phyloP scores from a whole-genome alignment of 2,113 vertebrate species.

The Colinus virginianus region DNA sequence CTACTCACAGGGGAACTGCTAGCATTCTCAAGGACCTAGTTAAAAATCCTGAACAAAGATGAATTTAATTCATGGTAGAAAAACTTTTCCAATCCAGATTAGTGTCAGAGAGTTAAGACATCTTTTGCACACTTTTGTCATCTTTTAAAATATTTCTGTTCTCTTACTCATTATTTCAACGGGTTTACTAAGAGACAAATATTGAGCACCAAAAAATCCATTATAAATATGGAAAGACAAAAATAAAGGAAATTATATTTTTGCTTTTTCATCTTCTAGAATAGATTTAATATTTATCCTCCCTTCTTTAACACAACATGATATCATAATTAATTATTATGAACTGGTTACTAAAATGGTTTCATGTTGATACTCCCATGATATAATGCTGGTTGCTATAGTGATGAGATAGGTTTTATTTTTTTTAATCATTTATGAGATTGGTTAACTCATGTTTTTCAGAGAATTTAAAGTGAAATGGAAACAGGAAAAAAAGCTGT shows the following conservation, averaged over 20 bases:
- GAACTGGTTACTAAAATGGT: slow-evolving; percentile 82
- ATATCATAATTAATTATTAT: slow-evolving; percentile 84
- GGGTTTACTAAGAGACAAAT: slow-evolving; percentile 19
- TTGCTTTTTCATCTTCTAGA: slow-evolving; percentile 49
- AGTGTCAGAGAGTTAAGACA: neutral
- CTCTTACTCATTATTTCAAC: slow-evolving; percentile 44
- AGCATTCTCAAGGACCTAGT: neutral
- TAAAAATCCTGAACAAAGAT: neutral
- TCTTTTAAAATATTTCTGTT: neutral
- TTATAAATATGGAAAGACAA: slow-evolving; percentile 34
- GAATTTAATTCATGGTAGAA: neutral
- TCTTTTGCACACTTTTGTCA: neutral
- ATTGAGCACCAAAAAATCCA: slow-evolving; percentile 24
- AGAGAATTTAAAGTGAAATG: slow-evolving; percentile 65
- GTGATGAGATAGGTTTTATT: slow-evolving; percentile 78
- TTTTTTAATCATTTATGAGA: slow-evolving; percentile 81
- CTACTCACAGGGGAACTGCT: neutral
- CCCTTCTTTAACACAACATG: slow-evolving; percentile 80
- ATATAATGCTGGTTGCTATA: slow-evolving; percentile 87
- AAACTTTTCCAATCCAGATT: neutral
- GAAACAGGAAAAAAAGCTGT: slow-evolving; percentile 32
- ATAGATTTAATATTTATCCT: slow-evolving; percentile 62
- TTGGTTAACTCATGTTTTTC: slow-evolving; percentile 74
- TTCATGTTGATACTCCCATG: slow-evolving; percentile 80
- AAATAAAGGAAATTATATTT: slow-evolving; percentile 11